Base-by-base conservation (phyloP, 64 coral and sea anemone species). In the Trachythela sp. region DNA sequence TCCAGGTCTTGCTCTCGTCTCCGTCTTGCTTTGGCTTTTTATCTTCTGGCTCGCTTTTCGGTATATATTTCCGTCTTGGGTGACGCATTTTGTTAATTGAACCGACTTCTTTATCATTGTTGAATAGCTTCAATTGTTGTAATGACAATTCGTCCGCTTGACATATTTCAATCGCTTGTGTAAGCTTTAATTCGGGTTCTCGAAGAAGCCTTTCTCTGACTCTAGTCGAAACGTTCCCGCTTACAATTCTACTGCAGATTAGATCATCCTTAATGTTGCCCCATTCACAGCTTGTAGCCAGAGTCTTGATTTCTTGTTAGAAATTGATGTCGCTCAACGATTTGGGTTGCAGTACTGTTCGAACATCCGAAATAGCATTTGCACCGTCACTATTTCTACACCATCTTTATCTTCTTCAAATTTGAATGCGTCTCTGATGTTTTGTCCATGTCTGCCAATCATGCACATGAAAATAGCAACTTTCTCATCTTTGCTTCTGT, bases 71-170 rank as follows among this genome's bases (percentile, higher is more conserved):
- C n/a, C n/a, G n/a, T n/a, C 31, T 77, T 77, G 7, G 8, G 8
- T 77, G 71, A 77, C 71, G 6, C 36, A 77, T 4, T 77, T 77
- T 77, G 31, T 77, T 77, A 77, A 77, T 77, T 38, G 7, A 5
- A 27, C 4, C 31, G 13, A 27, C 9, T 77, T 77, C 71, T 77
- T 77, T 77, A 9, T 77, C 32, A 4, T 77, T 77, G 71, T 38
- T 77, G 71, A 77, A 77, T 6, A 77, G 32, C 71, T 36, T 77
- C 71, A 77, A 77, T 77, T 77, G 71, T 77, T 77, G 29, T 77
- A 35, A 77, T 59, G 54, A 59, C 18, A 59, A 59, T 59, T 59
- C 24, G 18, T 59, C 54, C 15, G 54, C 18, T 59, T 59, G 54
- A 59, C 54, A 59, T 59, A 59, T 59, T 59, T 59, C 54, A 59